phyloP scores from a whole-genome alignment of 2,888 invertebrate genomes.

The Drosophila robusta region DNA sequence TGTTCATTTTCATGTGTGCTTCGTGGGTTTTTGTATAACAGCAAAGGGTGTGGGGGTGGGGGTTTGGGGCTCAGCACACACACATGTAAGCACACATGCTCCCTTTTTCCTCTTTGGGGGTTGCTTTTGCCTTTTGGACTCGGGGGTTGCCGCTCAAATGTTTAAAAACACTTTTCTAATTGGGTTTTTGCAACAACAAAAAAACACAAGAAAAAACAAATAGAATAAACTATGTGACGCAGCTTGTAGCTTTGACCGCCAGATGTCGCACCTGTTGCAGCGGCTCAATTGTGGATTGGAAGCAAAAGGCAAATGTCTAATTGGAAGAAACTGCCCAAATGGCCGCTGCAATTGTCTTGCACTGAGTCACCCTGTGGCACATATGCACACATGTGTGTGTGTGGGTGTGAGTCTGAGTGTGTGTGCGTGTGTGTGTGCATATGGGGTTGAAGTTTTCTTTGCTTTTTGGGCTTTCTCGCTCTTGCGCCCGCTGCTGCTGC shows the following conservation, averaged over 20 bases:
- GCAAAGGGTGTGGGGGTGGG: background rate
- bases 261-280: slow-evolving; percentile 50
- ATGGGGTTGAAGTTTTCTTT: slow-evolving; percentile 45
- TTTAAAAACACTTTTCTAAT: background rate
- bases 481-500: slow-evolving; percentile 8
- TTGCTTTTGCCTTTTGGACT: slow-evolving; percentile 2
- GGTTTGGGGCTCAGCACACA: slow-evolving; percentile 1
- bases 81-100: background rate
- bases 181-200: slow-evolving; percentile 7
- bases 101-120: slow-evolving; percentile 2
- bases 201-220: background rate
- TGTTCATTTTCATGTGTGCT: slow-evolving; percentile 29
- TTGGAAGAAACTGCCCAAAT: background rate
- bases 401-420: slow-evolving; percentile 17
- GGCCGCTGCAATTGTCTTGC: slow-evolving; percentile 17
- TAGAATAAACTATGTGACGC: background rate
- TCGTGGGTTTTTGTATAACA: slow-evolving; percentile 25
- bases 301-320: background rate
- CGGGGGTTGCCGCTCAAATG: slow-evolving; percentile 2
- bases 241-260: slow-evolving; percentile 20
- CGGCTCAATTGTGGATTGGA: background rate
- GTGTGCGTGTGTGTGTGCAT: slow-evolving; percentile 7
- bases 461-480: slow-evolving; percentile 23
- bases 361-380: slow-evolving; percentile 34
- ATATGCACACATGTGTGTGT: slow-evolving; percentile 6